A percentile compares a stretch with the other conserved stretches of the same genome.
Evolutionary conservation across 2,888 invertebrate genomes (phyloP).

Genomic region (Acanthoscelides obtectus): DNA sequence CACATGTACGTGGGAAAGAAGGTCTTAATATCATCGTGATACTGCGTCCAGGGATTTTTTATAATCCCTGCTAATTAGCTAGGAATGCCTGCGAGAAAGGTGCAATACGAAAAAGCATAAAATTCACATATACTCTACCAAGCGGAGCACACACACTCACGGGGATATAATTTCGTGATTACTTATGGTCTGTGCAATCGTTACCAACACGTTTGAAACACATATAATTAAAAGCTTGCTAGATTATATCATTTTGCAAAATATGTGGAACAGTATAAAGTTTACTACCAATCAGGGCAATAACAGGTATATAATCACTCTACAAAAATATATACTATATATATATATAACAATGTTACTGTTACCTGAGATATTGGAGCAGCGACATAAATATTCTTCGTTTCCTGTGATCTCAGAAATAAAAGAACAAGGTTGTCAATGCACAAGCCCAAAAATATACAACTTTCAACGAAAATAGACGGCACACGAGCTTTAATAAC

Average conservation of each 20-base stretch:
- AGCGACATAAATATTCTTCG: no score
- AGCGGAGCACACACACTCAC: neutral
- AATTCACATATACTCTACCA: neutral
- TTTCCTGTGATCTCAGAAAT: no score
- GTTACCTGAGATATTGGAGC: no score
- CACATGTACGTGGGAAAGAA: neutral
- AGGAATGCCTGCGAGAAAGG: neutral
- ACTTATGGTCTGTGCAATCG: neutral
- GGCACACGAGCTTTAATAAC: no score
- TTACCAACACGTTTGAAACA: neutral
- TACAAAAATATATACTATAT: no score
- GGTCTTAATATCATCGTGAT: neutral
- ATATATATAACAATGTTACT: no score
- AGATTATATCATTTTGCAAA: neutral
- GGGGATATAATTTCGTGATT: neutral
- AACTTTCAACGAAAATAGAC: no score
- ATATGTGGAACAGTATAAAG: no score
- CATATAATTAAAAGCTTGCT: neutral
- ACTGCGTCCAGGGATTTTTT: neutral
- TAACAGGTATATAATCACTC: no score
- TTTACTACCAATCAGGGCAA: no score
- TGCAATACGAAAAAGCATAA: neutral
- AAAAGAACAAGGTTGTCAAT: no score
- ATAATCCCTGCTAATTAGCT: neutral
- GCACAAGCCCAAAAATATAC: no score